Percentiles rank a stretch among this genome's conserved stretches.
These are phyloP conservation scores for Pantelozetes paolii DNA, from an alignment of 2,888 invertebrate genomes.

Conservation along the genomic window DNA sequence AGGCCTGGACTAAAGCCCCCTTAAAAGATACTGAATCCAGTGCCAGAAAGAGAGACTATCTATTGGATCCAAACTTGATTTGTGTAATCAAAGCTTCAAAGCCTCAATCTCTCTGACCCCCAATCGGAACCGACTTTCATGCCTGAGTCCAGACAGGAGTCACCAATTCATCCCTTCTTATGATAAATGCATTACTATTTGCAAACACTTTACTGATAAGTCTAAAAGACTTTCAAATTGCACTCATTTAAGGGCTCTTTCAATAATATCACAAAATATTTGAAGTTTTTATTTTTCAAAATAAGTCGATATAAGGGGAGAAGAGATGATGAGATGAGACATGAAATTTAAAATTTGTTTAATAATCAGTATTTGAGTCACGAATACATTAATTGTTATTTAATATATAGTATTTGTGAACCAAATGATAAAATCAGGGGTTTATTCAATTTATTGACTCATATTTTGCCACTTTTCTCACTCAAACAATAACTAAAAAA, in stretches of 20 bases:
- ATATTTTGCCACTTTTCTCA: background rate
- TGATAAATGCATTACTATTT: too few species aligned
- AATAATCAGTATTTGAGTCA: background rate
- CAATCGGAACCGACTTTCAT: too few species aligned
- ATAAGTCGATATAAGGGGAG: background rate
- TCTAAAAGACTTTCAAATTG: background rate
- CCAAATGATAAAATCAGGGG: background rate
- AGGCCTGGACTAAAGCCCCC: too few species aligned
- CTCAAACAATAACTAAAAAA: background rate
- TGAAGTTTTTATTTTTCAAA: background rate
- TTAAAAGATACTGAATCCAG: too few species aligned
- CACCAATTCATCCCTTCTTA: too few species aligned
- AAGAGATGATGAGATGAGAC: background rate
- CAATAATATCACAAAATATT: background rate
- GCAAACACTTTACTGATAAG: background rate
- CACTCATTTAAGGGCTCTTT: background rate
- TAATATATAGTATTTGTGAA: slow-evolving; percentile 2
- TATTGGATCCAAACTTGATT: too few species aligned
- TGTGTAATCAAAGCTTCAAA: too few species aligned
- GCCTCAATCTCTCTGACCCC: too few species aligned
- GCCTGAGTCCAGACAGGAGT: too few species aligned
- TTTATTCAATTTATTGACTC: background rate
- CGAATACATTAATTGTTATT: slow-evolving; percentile 5
- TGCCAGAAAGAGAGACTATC: too few species aligned
- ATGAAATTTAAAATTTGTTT: background rate